Conservation (phyloP, 2,113 vertebrate species). For the Synodontis membranacea region DNA sequence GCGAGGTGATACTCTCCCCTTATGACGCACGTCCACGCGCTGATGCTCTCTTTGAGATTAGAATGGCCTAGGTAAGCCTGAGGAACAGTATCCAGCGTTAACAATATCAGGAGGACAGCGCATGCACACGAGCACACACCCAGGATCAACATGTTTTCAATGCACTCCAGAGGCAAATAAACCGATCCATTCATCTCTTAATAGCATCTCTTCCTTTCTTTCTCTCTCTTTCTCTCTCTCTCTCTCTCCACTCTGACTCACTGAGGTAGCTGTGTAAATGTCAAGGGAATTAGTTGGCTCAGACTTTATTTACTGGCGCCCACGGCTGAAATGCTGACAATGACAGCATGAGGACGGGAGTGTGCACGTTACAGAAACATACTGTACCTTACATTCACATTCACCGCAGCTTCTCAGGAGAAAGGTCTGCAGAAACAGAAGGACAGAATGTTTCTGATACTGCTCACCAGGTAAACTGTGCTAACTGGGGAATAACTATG, state of each 20-base stretch:
- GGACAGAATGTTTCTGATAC: not conserved
- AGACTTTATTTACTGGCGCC: conserved; percentile 60
- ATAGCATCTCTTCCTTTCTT: conserved; percentile 34
- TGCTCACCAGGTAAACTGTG: conserved; percentile 7
- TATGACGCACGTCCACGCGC: conserved; percentile 39
- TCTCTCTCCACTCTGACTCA: conserved; percentile 59
- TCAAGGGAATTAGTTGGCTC: conserved; percentile 73
- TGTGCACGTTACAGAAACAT: conserved; percentile 51
- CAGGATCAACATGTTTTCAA: conserved; percentile 20
- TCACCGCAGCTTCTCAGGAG: not conserved
- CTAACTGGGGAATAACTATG: not conserved
- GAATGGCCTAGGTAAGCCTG: conserved; percentile 26
- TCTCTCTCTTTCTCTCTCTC: conserved; percentile 30
- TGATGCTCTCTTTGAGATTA: conserved; percentile 43
- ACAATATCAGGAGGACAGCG: conserved; percentile 6
- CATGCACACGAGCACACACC: conserved; percentile 18
- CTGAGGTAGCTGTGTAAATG: conserved; percentile 69
- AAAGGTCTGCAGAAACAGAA: not conserved
- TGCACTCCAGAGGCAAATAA: conserved; percentile 33
- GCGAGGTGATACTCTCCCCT: conserved; percentile 40
- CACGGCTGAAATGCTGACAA: conserved; percentile 66
- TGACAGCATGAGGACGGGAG: conserved; percentile 61
- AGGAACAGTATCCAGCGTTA: conserved; percentile 28
- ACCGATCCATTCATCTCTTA: conserved; percentile 43
- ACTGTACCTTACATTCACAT: conserved; percentile 32